A percentile compares a stretch with the other conserved stretches of the same genome.
Conservation (phyloP, 2,797 vertebrate genomes). For the Fringilla coelebs region DNA sequence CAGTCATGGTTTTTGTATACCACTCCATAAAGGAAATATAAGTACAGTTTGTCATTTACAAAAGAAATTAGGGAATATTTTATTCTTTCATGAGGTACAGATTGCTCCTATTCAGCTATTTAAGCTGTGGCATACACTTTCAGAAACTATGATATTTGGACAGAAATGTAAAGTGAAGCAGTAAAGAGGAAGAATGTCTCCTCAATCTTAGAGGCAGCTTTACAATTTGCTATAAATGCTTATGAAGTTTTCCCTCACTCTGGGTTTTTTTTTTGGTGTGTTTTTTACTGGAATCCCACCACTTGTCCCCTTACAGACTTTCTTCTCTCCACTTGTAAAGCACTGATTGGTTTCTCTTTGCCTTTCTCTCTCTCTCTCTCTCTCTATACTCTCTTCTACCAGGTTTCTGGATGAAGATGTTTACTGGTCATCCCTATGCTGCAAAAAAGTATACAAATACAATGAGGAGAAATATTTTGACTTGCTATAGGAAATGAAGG, state of each 20-base stretch:
- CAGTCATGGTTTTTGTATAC: fast-evolving
- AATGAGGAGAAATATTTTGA: not conserved
- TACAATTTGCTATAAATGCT: fast-evolving
- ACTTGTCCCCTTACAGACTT: not conserved
- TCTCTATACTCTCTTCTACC: not conserved
- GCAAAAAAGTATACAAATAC: slow-evolving; percentile 30
- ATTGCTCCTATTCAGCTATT: not conserved
- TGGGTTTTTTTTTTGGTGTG: not conserved
- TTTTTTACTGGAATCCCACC: not conserved
- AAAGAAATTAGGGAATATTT: not conserved
- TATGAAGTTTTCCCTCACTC: not conserved
- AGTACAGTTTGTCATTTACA: not conserved
- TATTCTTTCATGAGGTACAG: not conserved
- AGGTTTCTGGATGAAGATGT: slow-evolving; percentile 6
- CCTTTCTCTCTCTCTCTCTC: not conserved
- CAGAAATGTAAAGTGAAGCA: not conserved
- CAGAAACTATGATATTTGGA: not conserved
- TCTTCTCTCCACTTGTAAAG: not conserved
- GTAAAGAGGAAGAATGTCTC: not conserved
- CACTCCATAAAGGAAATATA: not conserved
- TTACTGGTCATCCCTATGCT: not conserved
- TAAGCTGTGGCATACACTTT: not conserved
- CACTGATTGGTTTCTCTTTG: not conserved
- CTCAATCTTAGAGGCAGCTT: not conserved
- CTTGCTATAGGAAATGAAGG: not conserved